Base-by-base conservation (phyloP, 1,140 invertebrate species). In the Stegodyphus mimosarum region DNA sequence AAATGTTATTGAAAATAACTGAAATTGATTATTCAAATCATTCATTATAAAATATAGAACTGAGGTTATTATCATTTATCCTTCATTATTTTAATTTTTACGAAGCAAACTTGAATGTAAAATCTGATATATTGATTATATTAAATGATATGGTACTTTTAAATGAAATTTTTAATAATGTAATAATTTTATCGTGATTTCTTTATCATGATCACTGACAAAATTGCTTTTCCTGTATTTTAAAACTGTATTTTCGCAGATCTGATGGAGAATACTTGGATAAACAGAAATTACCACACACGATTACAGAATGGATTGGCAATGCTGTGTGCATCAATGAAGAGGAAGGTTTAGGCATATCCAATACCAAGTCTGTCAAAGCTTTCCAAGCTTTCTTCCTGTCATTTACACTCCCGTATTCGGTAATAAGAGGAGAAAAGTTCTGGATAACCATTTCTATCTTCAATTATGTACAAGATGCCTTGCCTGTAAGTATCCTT, bases 371-470 rank as follows among this genome's bases (percentile, higher is more conserved):
- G 1, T 89, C 92, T 77, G 91, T 95, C 67, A 91, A 91, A n/a
- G 93, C 93, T 11, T 94, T 94, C 88, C 93, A 94, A 87, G 92
- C 93, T 0, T 95, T 95, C 89, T 95, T 95, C 89, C 90, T 95
- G 6, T 93, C 94, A 86, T 90, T 94, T 50, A 92, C 92, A 83
- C 89, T 94, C 7, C 95, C 95, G 0, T 94, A 93, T 88, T 93
- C 94, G 6, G 92, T 95, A 0, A 94, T 94, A 88, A 90, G 94
- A n/a, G 93, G 93, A 4, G 95, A 95, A 90, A 91, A 93, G 51
- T 90, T 95, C 5, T 92, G 92, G 2, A 89, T 95, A 71, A 93
- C 95, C 89, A 93, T 94, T 0, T 92, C 93, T 0, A 90, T 95
- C 1, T 95, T 94, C 89, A 96, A 95, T 90, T 95, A 95, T 89